Percentiles rank a stretch among this genome's conserved stretches.
phyloP scores from a whole-genome alignment of 2,113 vertebrate genomes.

The Larimichthys polyactis region DNA sequence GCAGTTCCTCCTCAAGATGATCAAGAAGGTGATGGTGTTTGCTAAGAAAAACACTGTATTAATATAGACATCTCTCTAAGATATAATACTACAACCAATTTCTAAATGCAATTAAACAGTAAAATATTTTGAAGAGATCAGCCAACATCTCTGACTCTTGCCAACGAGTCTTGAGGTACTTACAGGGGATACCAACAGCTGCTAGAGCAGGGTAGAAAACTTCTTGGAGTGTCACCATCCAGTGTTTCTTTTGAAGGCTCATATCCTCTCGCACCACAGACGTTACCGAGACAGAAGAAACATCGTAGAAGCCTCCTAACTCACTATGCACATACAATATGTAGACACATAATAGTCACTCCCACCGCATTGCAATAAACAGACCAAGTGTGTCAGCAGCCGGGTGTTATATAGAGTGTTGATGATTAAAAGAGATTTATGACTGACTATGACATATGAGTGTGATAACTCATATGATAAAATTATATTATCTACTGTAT shows the following conservation, averaged over 20 bases:
- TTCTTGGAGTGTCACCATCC: slow-evolving; percentile 78
- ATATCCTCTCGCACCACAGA: slow-evolving; percentile 44
- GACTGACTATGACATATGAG: not conserved
- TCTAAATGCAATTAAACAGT: not conserved
- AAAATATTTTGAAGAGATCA: not conserved
- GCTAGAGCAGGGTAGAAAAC: slow-evolving; percentile 77
- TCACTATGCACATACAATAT: not conserved
- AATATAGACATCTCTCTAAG: not conserved
- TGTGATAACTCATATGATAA: not conserved
- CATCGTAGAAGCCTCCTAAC: not conserved
- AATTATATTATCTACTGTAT: not conserved
- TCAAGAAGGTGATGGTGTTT: slow-evolving; percentile 77
- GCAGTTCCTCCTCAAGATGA: slow-evolving; percentile 81
- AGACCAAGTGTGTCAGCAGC: slow-evolving; percentile 25
- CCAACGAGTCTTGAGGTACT: slow-evolving; percentile 56
- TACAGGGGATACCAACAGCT: slow-evolving; percentile 79
- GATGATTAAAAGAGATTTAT: slow-evolving; percentile 11
- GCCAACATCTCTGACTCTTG: not conserved
- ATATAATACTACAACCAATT: not conserved
- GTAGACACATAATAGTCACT: slow-evolving; percentile 15
- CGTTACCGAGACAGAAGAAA: not conserved
- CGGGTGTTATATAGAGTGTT: not conserved
- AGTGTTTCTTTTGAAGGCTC: slow-evolving; percentile 67
- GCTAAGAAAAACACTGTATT: slow-evolving; percentile 57
- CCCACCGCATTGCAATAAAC: slow-evolving; percentile 18